Evolutionary conservation across 1,140 invertebrate genomes (phyloP), one percentile per base, ranked within the genome.

Genomic region (Solenopsis invicta): DNA sequence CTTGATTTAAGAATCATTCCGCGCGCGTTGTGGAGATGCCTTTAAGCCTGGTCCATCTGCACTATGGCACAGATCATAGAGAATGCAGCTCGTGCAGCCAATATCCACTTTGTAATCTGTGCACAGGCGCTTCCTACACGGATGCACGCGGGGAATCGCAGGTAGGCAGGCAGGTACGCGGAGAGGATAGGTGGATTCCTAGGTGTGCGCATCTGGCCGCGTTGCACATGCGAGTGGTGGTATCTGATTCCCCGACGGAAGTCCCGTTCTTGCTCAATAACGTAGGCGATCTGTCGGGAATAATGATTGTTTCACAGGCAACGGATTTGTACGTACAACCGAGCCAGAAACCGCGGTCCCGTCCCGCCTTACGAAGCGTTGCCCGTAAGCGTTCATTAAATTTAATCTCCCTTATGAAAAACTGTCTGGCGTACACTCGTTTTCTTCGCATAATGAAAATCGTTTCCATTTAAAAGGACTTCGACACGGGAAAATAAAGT

Each of bases 251-350:
- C 86, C 87, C 88, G 87, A 90, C 91, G 92, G 92, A 93, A 93
- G 92, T 91, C 85, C 92, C 89, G 91, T 92, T 93, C 91, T 93
- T 93, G 90, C 93, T 92, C 92, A 92, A 93, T 93, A 93, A 93
- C 92, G 89, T 88, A 86, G 88, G 52, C 92, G 91, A 91, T 91
- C 77, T 90, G 81, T 87, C 86, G 89, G 86, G 92, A 91, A 92
- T 89, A 90, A 87, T 89, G 82, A 90, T 90, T 89, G 89, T 90
- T 87, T 59, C 62, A 48, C 10, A 75, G 71, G 50, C 78, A 41
- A 34, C 41, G 62, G 29, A 41, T 84, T 84, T 81, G 34, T 71
- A 56, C 45, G 59, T 80, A 86, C 54, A 80, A 75, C 24, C 41
- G 50, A 61, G 78, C 21, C 50, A 54, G 76, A 64, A 62, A 80